These are phyloP conservation scores for Zhengitettix transpicula DNA, from an alignment of 2,888 invertebrate species.

Conservation along the genomic window DNA sequence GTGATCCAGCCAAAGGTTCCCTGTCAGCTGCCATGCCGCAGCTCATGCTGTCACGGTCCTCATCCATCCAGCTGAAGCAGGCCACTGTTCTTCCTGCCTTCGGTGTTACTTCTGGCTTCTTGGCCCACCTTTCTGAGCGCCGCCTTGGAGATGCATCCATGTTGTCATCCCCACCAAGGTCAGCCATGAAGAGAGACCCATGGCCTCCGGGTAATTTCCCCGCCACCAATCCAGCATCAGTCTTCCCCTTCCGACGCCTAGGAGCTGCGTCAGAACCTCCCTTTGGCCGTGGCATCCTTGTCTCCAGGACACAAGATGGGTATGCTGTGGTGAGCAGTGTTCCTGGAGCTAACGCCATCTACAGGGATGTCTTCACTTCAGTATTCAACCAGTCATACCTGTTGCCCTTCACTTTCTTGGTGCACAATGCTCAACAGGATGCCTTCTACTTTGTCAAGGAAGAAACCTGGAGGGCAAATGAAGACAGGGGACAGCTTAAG, in stretches of 20 bases:
- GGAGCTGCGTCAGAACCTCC: conserved; percentile 77
- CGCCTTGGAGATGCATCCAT: conserved; percentile 44
- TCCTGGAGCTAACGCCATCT: conserved; percentile 78
- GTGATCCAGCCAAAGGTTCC: not conserved
- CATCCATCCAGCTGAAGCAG: conserved; percentile 8
- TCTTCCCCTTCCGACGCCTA: conserved; percentile 11
- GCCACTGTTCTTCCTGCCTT: conserved; percentile 21
- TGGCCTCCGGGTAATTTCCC: conserved; percentile 40
- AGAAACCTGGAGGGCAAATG: conserved; percentile 74
- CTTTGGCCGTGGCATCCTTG: conserved; percentile 64
- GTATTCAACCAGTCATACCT: conserved; percentile 81
- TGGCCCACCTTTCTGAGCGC: conserved; percentile 63
- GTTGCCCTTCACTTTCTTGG: conserved; percentile 72
- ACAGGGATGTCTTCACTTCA: conserved; percentile 80
- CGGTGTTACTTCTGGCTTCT: conserved; percentile 66
- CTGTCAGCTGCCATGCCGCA: conserved; percentile 12
- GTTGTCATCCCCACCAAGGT: conserved; percentile 46
- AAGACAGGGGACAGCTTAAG: conserved; percentile 76
- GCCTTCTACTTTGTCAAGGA: conserved; percentile 89
- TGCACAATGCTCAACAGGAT: conserved; percentile 78
- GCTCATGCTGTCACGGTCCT: conserved; percentile 4
- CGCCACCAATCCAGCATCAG: conserved; percentile 42
- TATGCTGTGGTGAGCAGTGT: conserved; percentile 66
- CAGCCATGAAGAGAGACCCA: conserved; percentile 62
- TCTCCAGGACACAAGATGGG: conserved; percentile 61